Percentiles rank a stretch among this genome's conserved stretches.
These are phyloP conservation scores for Campylomormyrus tamandua DNA, from an alignment of 2,113 vertebrate genomes.

Conservation along the genomic window DNA sequence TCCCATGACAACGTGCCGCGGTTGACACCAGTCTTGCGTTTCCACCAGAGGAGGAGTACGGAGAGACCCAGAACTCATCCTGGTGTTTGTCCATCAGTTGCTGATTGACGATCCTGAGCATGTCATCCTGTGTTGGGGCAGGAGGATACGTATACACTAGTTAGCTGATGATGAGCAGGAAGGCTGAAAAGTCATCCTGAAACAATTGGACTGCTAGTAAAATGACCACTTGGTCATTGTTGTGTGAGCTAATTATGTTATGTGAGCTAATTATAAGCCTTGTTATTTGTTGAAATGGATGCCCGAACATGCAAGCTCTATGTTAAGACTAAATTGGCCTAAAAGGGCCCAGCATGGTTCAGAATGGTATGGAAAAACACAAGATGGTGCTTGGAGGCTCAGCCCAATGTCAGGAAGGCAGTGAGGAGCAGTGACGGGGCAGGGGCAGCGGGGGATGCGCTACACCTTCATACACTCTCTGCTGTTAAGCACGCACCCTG, in stretches of 20 bases:
- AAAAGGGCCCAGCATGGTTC: conserved; percentile 40
- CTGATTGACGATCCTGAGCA: conserved; percentile 98
- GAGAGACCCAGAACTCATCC: conserved; percentile 77
- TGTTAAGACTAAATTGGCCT: conserved; percentile 25
- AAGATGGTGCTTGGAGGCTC: conserved; percentile 19
- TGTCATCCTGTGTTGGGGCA: conserved; percentile 74
- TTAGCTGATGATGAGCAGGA: not conserved
- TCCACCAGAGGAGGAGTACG: conserved; percentile 66
- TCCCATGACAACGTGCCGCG: conserved; percentile 51
- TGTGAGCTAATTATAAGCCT: not conserved
- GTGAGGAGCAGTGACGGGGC: conserved; percentile 46
- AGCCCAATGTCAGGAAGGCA: conserved; percentile 15
- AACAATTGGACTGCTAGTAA: not conserved
- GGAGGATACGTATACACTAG: not conserved
- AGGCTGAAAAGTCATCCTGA: conserved; percentile 9
- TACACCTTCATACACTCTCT: not conserved
- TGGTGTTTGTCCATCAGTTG: conserved; percentile 97
- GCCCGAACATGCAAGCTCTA: not conserved
- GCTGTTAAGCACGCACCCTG: not conserved
- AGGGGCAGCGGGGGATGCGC: conserved; percentile 1
- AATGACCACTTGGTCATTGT: not conserved
- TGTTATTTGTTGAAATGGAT: not conserved
- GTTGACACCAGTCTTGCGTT: conserved; percentile 52
- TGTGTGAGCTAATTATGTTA: not conserved
- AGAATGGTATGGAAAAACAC: not conserved